Evolutionary conservation across 2,113 vertebrate species (phyloP), one percentile per base, ranked within the genome.

Genomic region (Daboia siamensis): DNA sequence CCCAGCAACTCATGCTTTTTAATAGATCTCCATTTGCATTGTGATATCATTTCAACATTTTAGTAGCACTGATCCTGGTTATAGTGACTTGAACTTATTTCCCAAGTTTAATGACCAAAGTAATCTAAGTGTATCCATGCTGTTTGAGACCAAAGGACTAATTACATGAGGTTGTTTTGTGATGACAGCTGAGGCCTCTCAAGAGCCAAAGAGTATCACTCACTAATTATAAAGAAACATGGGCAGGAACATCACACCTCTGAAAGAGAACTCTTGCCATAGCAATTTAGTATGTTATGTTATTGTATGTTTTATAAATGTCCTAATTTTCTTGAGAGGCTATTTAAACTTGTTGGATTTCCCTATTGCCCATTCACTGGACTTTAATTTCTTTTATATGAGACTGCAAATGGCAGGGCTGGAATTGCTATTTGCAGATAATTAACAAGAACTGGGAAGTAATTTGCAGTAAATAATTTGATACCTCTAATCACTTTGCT

Each of bases 391-490:
- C 44, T 9, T 29, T 93, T 94, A 23, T 51, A 56, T 87, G 64
- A 94, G 94, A 93, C 3, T 84, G 4, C 33, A 61, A 90, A 93
- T 11, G 69, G 91, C 12, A 93, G 94, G 92, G 80, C 39, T 90
- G 88, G 80, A 94, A 94, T 29, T 94, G 91, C 88, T 95, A 93
- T 17, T 89, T 94, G n/a, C n/a, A 92, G 88, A 91, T 11, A 23
- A 91, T 92, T 92, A 93, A 51, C 13, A 92, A 33, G 87, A 44
- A 5, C 86, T 92, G 85, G 87, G 85, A 94, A 96, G 94, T 93
- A 92, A 80, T 94, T 94, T 23, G 90, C 57, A 91, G 4, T 87
- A 55, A 95, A 20, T 93, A 93, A 92, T 93, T 93, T 57, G 57
- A 80, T 89, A 91, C 24, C 1, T 89, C 95, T 93, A 94, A 91